phyloP scores from a whole-genome alignment of 2,113 vertebrate species.

The Trematocara nigrifrons region DNA sequence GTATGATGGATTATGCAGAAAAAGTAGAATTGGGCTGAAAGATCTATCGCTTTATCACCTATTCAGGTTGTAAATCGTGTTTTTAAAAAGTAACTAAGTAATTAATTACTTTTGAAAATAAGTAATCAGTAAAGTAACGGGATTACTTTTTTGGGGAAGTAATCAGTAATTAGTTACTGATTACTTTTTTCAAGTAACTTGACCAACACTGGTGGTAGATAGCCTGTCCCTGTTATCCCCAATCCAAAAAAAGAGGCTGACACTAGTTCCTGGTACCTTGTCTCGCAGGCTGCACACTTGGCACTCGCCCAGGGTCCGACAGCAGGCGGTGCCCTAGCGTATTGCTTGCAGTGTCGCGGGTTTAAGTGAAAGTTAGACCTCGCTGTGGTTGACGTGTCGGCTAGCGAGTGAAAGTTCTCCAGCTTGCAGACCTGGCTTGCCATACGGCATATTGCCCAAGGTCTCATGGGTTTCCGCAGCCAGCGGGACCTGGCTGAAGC shows the following conservation, averaged over 20 bases:
- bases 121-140: too few relatives aligned
- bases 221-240: not conserved
- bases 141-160: too few relatives aligned
- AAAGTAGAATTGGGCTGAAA: too few relatives aligned
- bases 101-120: too few relatives aligned
- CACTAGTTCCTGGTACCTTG: not conserved
- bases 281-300: not conserved
- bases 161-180: too few relatives aligned
- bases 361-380: not conserved
- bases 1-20: too few relatives aligned
- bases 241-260: not conserved
- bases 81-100: too few relatives aligned
- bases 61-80: too few relatives aligned
- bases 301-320: not conserved
- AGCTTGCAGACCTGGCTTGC: not conserved
- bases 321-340: not conserved
- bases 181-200: too few relatives aligned
- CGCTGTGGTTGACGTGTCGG: fast-evolving
- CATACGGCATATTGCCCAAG: not conserved
- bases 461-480: not conserved
- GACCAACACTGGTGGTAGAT: not conserved
- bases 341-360: not conserved
- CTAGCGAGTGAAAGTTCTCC: not conserved
- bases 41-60: not conserved
- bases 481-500: not conserved